phyloP scores from a whole-genome alignment of 2,113 vertebrate genomes.

The Sinocyclocheilus anshuiensis region DNA sequence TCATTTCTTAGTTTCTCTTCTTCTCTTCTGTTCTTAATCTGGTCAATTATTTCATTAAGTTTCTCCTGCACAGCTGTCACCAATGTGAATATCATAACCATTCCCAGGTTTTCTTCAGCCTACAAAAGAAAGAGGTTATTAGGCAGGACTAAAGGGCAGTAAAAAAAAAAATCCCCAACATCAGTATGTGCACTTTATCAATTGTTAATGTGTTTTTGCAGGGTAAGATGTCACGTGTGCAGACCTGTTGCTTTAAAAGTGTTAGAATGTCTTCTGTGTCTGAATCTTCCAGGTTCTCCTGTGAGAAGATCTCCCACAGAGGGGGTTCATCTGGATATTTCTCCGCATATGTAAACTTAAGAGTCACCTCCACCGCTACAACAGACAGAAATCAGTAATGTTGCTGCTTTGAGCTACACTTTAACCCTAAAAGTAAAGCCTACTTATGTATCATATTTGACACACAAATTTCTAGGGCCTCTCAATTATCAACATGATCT shows the following conservation, averaged over 20 bases:
- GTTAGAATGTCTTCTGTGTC: constrained; percentile 82
- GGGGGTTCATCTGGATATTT: constrained; percentile 94
- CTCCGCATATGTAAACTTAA: constrained; percentile 96
- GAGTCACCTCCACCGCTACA: constrained; percentile 85
- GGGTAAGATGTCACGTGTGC: constrained; percentile 21
- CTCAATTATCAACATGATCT: neutral
- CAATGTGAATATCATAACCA: constrained; percentile 99
- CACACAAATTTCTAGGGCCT: neutral
- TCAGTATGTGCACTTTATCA: neutral
- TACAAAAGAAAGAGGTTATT: constrained; percentile 56
- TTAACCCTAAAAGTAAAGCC: neutral
- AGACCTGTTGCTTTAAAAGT: constrained; percentile 89
- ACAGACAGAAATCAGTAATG: constrained; percentile 46
- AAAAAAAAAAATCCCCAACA: neutral
- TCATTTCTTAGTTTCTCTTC: constrained; percentile 88
- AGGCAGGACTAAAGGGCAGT: neutral
- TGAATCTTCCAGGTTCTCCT: constrained; percentile 91
- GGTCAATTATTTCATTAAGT: constrained; percentile 94
- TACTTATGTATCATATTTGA: neutral
- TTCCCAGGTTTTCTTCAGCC: constrained; percentile 94
- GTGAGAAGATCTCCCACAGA: constrained; percentile 88
- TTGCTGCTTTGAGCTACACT: neutral
- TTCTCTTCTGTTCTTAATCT: constrained; percentile 89
- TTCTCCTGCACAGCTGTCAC: constrained; percentile 96
- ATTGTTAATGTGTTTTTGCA: neutral